Conservation (phyloP, 2,888 invertebrate genomes). For the Drosophila nigricruria region DNA sequence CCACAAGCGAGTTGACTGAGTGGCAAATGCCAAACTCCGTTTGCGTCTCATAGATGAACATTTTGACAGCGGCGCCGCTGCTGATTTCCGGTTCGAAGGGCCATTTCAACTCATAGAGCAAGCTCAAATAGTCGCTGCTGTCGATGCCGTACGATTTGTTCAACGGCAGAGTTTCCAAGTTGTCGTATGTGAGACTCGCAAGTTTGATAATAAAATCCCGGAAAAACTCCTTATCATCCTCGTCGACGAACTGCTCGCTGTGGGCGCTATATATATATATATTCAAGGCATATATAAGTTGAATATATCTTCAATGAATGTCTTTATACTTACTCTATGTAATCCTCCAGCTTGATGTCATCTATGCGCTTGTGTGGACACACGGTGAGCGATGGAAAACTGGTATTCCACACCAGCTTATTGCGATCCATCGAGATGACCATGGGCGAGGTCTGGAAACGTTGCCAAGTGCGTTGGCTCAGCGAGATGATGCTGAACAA, state of each 20-base stretch:
- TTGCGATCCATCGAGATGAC: slow-evolving; percentile 91
- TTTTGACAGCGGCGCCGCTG: slow-evolving; percentile 86
- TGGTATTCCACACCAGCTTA: slow-evolving; percentile 90
- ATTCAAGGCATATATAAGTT: too few species aligned
- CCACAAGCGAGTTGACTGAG: slow-evolving; percentile 89
- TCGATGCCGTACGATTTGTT: slow-evolving; percentile 86
- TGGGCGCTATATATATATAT: slow-evolving; percentile 53
- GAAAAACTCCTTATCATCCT: slow-evolving; percentile 86
- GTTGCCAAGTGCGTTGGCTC: slow-evolving; percentile 88
- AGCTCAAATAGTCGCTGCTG: slow-evolving; percentile 87
- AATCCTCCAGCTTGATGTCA: slow-evolving; percentile 86
- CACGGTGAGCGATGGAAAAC: slow-evolving; percentile 89
- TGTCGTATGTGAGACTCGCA: slow-evolving; percentile 87
- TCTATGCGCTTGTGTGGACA: slow-evolving; percentile 88
- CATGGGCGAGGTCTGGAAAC: slow-evolving; percentile 90
- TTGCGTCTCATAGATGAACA: slow-evolving; percentile 87
- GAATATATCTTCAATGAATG: neutral
- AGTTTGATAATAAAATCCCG: slow-evolving; percentile 87
- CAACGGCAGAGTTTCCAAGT: slow-evolving; percentile 87
- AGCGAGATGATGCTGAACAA: slow-evolving; percentile 87
- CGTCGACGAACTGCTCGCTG: slow-evolving; percentile 79
- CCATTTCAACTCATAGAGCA: slow-evolving; percentile 85
- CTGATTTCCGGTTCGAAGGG: slow-evolving; percentile 87
- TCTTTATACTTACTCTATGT: slow-evolving; percentile 85
- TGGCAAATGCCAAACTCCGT: slow-evolving; percentile 91